Base-by-base conservation (phyloP, 2,888 invertebrate genomes). In the Drosophila fulvimacula region DNA sequence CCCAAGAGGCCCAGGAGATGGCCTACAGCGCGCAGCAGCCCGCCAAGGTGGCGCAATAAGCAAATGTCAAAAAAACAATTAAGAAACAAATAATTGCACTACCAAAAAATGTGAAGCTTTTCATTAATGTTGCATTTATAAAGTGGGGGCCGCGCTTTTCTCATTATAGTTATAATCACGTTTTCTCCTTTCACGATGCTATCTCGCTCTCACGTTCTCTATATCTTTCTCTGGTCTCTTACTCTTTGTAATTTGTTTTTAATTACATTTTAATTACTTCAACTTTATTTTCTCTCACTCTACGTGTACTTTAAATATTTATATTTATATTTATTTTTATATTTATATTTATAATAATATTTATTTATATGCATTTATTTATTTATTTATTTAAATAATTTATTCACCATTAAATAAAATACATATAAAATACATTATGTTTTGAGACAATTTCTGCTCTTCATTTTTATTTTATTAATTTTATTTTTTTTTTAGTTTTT, bases 1-100 rank as follows among this genome's bases (percentile, higher is more conserved):
- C 90, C 3, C 90, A 91, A 57, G 93, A 94, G 71, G 94, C 94
- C 3, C 95, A 95, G 65, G 93, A 94, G 48, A 85, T 95, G 88
- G 95, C 95, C 5, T 95, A 95, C 90, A 93, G 93, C 51, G 95
- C 94, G 38, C 95, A 95, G 72, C 92, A 93, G 72, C 93, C 93
- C 13, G 65, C 32, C 24, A 64, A 82, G 56, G 58, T 69, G 66
- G 59, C 66, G 69, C 83, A 82, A 81, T 82, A 71, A 82, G 60
- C 58, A 17, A 59, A 44, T 17, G n/a, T 27, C 17, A 17, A 17
- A 17, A 17, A 30, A n/a, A 11, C 21, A 51, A 38, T 52, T n/a
- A 55, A 30, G 6, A 30, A 41, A 53, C 34, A 39, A 41, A 27
- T 5, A 49, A 44, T 64, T 64, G 64, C 52, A 52, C 64, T 42